Percentiles rank a stretch among this genome's conserved stretches.
These are phyloP conservation scores for Pangasius krempfi DNA, from an alignment of 2,797 vertebrate species.

Conservation along the genomic window DNA sequence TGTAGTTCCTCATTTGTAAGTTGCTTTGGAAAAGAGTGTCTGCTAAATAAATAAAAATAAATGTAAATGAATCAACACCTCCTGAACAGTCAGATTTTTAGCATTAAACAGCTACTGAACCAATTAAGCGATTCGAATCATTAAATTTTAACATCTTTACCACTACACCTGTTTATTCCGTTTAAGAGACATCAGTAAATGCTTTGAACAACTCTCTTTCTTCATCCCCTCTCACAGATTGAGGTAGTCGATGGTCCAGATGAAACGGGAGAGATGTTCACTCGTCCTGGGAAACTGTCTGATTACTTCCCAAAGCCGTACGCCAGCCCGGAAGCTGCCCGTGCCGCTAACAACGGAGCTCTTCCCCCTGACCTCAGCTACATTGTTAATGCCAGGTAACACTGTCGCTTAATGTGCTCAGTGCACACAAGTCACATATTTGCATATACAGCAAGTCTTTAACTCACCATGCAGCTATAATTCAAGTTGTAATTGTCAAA, in stretches of 20 bases:
- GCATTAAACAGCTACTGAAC: not conserved
- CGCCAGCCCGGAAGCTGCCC: slow-evolving; percentile 83
- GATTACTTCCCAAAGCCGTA: slow-evolving; percentile 93
- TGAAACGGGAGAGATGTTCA: slow-evolving; percentile 91
- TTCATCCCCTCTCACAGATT: slow-evolving; percentile 65
- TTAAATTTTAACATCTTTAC: not conserved
- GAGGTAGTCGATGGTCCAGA: slow-evolving; percentile 89
- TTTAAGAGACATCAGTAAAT: not conserved
- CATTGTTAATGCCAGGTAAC: slow-evolving; percentile 86
- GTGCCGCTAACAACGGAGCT: slow-evolving; percentile 85
- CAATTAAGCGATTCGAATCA: not conserved
- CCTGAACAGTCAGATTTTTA: not conserved
- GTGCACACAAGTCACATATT: not conserved
- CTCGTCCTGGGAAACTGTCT: slow-evolving; percentile 84
- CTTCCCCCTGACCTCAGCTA: slow-evolving; percentile 93
- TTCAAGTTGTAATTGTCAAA: not conserved
- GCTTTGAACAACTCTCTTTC: not conserved
- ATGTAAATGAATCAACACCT: not conserved
- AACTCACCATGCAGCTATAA: not conserved
- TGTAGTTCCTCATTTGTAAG: too few relatives aligned
- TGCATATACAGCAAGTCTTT: not conserved
- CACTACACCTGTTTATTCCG: not conserved
- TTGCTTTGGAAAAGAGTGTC: too few relatives aligned
- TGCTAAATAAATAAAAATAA: too few relatives aligned
- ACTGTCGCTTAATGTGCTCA: not conserved